Conservation (phyloP, 2,113 vertebrate species). For the Dryoscopus gambensis region DNA sequence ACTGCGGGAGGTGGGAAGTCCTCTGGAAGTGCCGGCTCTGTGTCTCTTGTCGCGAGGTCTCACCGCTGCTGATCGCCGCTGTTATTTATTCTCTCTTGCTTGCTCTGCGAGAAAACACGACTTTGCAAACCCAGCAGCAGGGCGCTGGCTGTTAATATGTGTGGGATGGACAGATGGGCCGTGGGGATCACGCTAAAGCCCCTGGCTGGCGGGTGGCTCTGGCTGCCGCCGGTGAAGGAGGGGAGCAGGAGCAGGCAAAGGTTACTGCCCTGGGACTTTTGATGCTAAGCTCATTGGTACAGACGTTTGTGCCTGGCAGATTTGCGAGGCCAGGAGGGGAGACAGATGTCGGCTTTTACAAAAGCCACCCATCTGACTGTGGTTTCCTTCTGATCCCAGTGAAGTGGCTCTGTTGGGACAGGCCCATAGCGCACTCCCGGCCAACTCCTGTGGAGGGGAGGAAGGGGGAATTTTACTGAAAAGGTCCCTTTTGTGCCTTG, state of each 20-base stretch:
- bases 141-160: neutral
- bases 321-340: neutral
- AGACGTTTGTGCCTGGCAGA: neutral
- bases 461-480: neutral
- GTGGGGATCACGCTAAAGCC: neutral
- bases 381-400: neutral
- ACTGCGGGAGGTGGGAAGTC: neutral
- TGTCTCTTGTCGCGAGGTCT: neutral
- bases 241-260: neutral
- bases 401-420: neutral
- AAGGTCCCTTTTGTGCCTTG: neutral
- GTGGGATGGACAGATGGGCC: conserved; percentile 29
- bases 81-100: conserved; percentile 32
- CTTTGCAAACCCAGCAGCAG: neutral
- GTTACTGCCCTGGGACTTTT: neutral
- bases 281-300: neutral
- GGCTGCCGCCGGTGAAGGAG: neutral
- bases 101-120: neutral
- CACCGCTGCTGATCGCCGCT: neutral
- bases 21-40: neutral
- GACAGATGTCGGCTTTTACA: neutral
- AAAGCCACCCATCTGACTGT: neutral
- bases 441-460: fast-evolving
- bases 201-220: neutral
- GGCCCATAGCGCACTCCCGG: fast-evolving